Conservation (phyloP, 2,888 invertebrate species). For the Lithophane semibrunnea region DNA sequence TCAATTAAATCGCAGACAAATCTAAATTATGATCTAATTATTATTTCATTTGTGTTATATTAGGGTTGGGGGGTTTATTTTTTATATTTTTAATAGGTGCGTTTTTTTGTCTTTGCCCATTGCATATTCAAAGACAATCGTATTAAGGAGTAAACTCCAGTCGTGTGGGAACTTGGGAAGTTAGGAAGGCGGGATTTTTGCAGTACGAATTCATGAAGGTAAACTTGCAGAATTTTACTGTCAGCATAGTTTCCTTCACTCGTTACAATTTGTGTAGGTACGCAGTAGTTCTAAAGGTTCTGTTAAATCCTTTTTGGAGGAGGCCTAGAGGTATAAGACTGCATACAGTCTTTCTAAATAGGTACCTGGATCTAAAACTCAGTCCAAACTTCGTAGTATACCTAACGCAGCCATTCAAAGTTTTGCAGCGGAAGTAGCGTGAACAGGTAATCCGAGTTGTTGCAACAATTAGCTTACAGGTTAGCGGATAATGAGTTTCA, state of each 20-base stretch:
- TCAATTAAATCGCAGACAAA: too few species aligned
- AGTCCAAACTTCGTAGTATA: too few species aligned
- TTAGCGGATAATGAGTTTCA: slow-evolving; percentile 58
- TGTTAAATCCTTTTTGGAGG: background rate
- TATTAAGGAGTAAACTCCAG: too few species aligned
- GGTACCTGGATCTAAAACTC: background rate
- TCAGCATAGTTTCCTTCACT: background rate
- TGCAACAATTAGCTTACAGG: slow-evolving; percentile 54
- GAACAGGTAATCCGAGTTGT: slow-evolving; percentile 60
- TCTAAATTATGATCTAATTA: too few species aligned
- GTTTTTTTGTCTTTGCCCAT: too few species aligned
- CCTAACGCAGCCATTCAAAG: slow-evolving; percentile 46
- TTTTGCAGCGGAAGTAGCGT: slow-evolving; percentile 63
- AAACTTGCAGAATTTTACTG: background rate
- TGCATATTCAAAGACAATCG: too few species aligned
- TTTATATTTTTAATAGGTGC: too few species aligned
- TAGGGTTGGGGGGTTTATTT: too few species aligned
- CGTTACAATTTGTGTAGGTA: background rate
- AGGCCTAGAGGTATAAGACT: background rate
- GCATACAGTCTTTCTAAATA: background rate
- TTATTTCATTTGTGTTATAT: too few species aligned
- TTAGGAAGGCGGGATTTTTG: background rate
- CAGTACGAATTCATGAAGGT: background rate
- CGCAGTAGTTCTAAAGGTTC: background rate
- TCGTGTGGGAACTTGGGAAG: too few species aligned